Conservation (phyloP, 2,888 invertebrate species). For the Campoplex capitator region DNA sequence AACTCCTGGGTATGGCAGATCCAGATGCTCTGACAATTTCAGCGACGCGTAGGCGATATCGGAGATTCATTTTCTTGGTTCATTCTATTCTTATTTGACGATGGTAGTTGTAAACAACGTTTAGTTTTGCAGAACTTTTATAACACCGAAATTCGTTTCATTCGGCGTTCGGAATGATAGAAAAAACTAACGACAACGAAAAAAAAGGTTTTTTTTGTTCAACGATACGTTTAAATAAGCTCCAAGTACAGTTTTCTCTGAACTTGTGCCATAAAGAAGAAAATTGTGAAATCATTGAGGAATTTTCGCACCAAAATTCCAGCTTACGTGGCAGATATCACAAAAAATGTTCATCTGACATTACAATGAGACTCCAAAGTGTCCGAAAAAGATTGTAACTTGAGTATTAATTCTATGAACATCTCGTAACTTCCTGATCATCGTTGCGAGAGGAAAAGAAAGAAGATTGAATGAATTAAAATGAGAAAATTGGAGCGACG, state of each 20-base stretch:
- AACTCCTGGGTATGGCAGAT: no score
- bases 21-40: no score
- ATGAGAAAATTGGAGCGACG: constrained; percentile 65
- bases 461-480: constrained; percentile 70
- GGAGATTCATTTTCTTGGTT: no score
- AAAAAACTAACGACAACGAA: no score
- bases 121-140: no score
- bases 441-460: constrained; percentile 75
- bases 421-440: not conserved
- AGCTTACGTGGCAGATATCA: not conserved
- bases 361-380: not conserved
- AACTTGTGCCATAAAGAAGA: not conserved
- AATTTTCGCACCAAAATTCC: not conserved
- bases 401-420: not conserved
- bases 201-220: not conserved
- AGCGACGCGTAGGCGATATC: no score
- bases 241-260: not conserved
- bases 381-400: not conserved
- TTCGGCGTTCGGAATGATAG: no score
- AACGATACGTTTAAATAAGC: not conserved
- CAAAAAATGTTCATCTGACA: not conserved
- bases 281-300: not conserved
- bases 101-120: no score
- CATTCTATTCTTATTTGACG: no score
- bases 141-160: no score